Base-by-base conservation (phyloP, 2,797 vertebrate genomes). In the Arnoldichthys spilopterus region DNA sequence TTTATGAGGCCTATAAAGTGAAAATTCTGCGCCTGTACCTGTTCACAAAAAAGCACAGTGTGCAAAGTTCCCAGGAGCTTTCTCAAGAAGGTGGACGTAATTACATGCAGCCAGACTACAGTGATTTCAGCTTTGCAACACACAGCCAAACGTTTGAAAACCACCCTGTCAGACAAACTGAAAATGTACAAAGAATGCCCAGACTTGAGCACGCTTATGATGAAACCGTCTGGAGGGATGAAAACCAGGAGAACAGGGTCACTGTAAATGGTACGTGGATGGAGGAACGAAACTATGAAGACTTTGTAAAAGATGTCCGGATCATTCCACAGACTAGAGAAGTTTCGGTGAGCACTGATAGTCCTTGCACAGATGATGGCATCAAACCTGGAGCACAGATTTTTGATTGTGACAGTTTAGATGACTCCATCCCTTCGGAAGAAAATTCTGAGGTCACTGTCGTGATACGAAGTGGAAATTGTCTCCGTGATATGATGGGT, bases 401-500 rank as follows among this genome's bases (percentile, higher is more conserved):
- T n/a, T 11, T 63, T 63, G 32, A 30, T 30, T 28, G 13, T 16
- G 56, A 63, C 61, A 4, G 61, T 63, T 63, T 40, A 22, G 61
- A 63, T 63, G 81, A 82, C 51, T 54, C 72, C 11, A 24, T 78
- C 20, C 69, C 75, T 16, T 15, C 34, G 26, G 51, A 77, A 22
- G 30, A 70, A 62, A 22, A 37, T 22, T 37, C 64, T 1, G 58
- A 22, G 24, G 51, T 61, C 3, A 7, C 56, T 40, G 30, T 66
- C 54, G 49, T 32, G 15, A 45, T 81, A 45, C 40, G 67, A 51
- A 71, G 67, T 26, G 74, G 78, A 26, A 43, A 30, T 15, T 73
- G 45, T 77, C 71, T 78, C 28, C 32, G 64, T 77, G 82, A 83
- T 54, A 73, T 80, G 40, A 67, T 80, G 32, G 63, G 24, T 28